Percentiles rank a stretch among this genome's conserved stretches.
Conservation (phyloP, 2,797 vertebrate genomes). For the Hyperoplus lanceolatus region DNA sequence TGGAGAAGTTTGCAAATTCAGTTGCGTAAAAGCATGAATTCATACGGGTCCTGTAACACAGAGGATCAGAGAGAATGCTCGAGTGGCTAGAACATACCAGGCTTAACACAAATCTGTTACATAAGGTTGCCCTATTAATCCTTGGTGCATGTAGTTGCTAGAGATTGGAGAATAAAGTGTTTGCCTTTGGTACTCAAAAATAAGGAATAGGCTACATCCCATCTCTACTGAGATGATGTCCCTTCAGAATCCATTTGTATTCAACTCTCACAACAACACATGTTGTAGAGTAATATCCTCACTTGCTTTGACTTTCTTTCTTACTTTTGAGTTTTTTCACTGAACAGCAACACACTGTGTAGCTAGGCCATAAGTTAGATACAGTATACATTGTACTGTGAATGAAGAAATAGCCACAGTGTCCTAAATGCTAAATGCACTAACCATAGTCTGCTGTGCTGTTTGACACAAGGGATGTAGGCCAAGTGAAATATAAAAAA, state of each 20-base stretch:
- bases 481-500: conserved; percentile 17
- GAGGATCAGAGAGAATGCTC: conserved; percentile 27
- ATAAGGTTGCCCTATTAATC: conserved; percentile 58
- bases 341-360: conserved; percentile 16
- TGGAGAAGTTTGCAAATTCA: conserved; percentile 2
- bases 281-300: conserved; percentile 21
- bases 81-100: conserved; percentile 26
- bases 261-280: conserved; percentile 15
- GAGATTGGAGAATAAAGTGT: conserved; percentile 66
- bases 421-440: conserved; percentile 18
- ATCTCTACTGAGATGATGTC: conserved; percentile 12
- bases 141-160: conserved; percentile 57
- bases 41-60: background rate
- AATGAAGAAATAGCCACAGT: conserved; percentile 23
- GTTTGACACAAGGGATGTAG: conserved; percentile 5
- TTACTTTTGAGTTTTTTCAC: background rate
- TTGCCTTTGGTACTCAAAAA: conserved; percentile 49
- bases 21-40: conserved; percentile 5
- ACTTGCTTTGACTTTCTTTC: background rate
- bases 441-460: conserved; percentile 3
- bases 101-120: conserved; percentile 53
- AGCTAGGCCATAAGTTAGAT: conserved; percentile 20
- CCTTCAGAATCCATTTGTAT: conserved; percentile 15
- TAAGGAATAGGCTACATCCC: conserved; percentile 45
- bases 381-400: conserved; percentile 22